Base-by-base conservation (phyloP, 64 coral and sea anemone genomes). In the Actinia tenebrosa region DNA sequence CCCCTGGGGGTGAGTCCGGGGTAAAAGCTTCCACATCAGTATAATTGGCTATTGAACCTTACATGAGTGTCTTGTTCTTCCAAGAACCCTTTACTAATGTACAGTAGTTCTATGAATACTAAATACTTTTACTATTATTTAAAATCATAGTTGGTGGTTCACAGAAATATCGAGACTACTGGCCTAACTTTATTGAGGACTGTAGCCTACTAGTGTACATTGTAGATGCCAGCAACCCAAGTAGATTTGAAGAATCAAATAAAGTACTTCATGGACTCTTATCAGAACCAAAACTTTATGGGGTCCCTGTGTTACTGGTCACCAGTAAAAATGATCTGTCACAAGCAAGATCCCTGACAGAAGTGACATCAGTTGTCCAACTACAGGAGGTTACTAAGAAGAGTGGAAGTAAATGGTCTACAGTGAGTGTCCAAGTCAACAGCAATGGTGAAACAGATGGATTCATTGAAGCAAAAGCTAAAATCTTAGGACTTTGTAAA, bases 111-210 rank as follows among this genome's bases (percentile, higher is more conserved):
- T 50, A 50, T 50, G 3, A 50, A 50, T 58, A 16, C 63, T 66
- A 66, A 66, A 0, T 3, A n/a, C 13, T 3, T 23, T 66, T n/a
- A 66, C 3, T 23, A 19, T 22, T 23, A 0, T 66, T 0, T 23
- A 18, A 61, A 19, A 66, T 43, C 27, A 88, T 61, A 98, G 95
- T 98, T 98, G 95, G 95, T 47, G 95, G 95, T 53, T 79, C 79
- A 84, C 85, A 91, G 71, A 98, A 94, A 44, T 85, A 90, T 68
- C 89, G 89, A 25, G 78, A 61, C 13, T 98, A 94, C 68, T 98
- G 95, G 95, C 87, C 87, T 18, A 98, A 98, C 59, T 98, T 98
- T 63, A 89, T 91, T 18, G 85, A 77, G 8, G 80, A 91, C 25
- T 91, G 89, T 30, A 75, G 82, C 26, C 78, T 98, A 9, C 58